Conservation (phyloP, 2,797 vertebrate species). For the Basileuterus tristriatus region DNA sequence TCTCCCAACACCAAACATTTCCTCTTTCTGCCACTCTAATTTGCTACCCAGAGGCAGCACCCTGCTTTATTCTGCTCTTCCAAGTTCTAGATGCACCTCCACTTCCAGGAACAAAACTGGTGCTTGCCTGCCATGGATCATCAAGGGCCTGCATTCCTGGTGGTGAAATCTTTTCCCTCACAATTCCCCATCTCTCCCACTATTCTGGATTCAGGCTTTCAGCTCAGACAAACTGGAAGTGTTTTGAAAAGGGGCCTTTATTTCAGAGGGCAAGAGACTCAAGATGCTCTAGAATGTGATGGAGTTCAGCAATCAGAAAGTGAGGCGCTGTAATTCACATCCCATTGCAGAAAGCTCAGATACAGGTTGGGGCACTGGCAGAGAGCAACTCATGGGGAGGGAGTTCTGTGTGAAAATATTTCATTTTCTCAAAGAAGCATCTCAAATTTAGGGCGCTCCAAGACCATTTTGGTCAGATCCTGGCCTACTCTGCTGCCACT, state of each 20-base stretch:
- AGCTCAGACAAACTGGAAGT: background rate
- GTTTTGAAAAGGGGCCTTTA: background rate
- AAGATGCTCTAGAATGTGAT: fast-evolving
- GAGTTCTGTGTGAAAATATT: background rate
- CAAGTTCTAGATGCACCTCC: background rate
- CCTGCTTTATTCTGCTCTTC: background rate
- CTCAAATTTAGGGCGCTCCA: background rate
- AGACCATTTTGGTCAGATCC: background rate
- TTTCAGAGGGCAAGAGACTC: background rate
- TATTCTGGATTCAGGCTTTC: background rate
- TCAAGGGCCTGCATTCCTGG: background rate
- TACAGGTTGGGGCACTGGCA: background rate
- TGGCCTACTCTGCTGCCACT: background rate
- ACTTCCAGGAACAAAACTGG: background rate
- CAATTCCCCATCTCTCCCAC: background rate
- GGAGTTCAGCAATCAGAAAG: background rate
- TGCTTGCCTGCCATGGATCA: background rate
- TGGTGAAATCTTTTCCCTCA: background rate
- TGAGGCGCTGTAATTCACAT: background rate
- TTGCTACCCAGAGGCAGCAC: background rate
- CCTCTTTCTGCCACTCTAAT: background rate
- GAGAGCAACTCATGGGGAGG: background rate
- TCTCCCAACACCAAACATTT: background rate
- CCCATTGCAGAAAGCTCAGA: background rate
- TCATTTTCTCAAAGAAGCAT: background rate